Evolutionary conservation across 2,113 vertebrate genomes (phyloP), one percentile per base, ranked within the genome.

Genomic region (Halichoerus grypus): DNA sequence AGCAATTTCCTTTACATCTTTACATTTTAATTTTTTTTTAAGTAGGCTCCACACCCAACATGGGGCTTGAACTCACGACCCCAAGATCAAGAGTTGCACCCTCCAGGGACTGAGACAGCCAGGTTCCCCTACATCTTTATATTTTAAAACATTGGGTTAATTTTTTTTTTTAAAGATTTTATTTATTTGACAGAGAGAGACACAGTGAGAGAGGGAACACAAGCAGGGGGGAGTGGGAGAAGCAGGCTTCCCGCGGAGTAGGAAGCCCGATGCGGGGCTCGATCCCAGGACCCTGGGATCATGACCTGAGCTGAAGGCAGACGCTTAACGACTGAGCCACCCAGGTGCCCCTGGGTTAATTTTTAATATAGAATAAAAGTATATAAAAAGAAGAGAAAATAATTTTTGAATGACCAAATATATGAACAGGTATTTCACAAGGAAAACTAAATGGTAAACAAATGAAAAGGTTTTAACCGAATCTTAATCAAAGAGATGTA

Each of bases 401-500:
- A 15, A 87, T 39, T 93, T 69, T 76, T 76, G 59, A 63, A 82
- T 49, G 7, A 57, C 28, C 39, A 83, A 97, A 97, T 84, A 84
- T 69, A 95, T 33, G 16, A 93, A 65, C 18, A 92, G 22, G 28
- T 36, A 91, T 81, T 97, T 97, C 71, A 96, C 14, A 91, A 69
- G 90, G 14, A 96, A 89, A 96, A 51, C 46, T 31, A 67, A 81
- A n/a, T 16, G 6, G 71, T 93, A 86, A 89, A 53, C 42, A 95
- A 97, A 95, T 69, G 13, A 96, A 95, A 96, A 90, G 55, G 24
- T 31, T 83, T 92, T 61, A 81, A 74, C 5, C 31, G 87, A 13
- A 74, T 72, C 55, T 93, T 91, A 94, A 97, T 96, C 16, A 88
- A 88, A 95, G 49, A 22, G 76, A 95, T 61, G 26, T 9, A 92